phyloP scores from a whole-genome alignment of 35 echinoderm and acorn worm genomes.

The Anneissia japonica region DNA sequence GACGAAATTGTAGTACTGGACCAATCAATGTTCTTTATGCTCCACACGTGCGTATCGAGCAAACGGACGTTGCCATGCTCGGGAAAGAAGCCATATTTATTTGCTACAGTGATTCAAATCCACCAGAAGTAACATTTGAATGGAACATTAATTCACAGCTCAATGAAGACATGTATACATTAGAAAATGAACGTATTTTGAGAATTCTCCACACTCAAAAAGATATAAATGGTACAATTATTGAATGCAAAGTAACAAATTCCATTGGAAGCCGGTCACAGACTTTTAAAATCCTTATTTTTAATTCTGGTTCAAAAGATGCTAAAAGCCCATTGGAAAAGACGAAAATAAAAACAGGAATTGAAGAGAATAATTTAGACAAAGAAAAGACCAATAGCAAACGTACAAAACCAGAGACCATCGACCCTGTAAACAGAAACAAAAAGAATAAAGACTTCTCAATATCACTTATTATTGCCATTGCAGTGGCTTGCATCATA shows the following conservation, averaged over 20 bases:
- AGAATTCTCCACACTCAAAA: background rate
- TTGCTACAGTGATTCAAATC: background rate
- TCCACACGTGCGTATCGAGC: background rate
- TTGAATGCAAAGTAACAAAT: background rate
- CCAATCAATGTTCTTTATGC: background rate
- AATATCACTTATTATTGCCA: background rate
- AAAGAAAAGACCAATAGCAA: background rate
- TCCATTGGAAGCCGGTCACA: background rate
- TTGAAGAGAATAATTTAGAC: background rate
- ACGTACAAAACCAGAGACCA: background rate
- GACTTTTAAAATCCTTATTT: background rate
- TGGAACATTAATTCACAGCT: background rate
- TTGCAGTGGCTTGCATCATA: too few species aligned
- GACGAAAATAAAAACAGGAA: background rate
- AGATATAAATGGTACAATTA: background rate
- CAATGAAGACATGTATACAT: background rate
- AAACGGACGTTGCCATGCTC: background rate
- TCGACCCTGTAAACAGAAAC: background rate
- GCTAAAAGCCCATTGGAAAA: background rate
- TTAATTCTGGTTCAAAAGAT: background rate
- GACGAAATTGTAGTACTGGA: background rate
- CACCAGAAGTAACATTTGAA: background rate
- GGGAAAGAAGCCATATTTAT: background rate
- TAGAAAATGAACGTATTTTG: background rate
- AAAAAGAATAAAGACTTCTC: background rate